phyloP scores from a whole-genome alignment of 2,113 vertebrate species.

The Tragulus kanchil region DNA sequence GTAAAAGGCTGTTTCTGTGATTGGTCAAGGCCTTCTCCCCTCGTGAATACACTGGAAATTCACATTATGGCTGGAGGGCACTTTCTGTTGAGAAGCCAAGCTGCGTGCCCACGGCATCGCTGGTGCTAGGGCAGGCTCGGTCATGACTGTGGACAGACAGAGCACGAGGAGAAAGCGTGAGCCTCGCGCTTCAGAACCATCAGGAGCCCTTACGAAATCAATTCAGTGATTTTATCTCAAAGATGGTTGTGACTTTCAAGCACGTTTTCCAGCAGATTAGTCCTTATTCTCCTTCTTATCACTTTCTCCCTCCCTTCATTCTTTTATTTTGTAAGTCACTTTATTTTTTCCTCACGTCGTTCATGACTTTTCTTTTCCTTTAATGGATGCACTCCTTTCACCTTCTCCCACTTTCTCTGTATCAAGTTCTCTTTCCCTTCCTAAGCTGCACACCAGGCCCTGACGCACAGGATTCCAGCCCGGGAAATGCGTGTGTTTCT shows the following conservation, averaged over 20 bases:
- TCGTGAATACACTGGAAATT: not conserved
- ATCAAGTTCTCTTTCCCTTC: not conserved
- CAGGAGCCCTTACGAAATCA: not conserved
- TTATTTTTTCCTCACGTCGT: accelerated
- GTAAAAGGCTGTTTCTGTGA: conserved; percentile 60
- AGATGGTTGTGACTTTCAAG: not conserved
- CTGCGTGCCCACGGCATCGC: accelerated
- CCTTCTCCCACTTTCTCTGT: accelerated
- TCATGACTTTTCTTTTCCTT: not conserved
- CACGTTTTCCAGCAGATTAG: not conserved
- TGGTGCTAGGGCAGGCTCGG: too few relatives aligned
- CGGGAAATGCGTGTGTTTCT: not conserved
- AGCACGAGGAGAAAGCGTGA: accelerated
- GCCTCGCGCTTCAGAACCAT: not conserved
- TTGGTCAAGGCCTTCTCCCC: conserved; percentile 36
- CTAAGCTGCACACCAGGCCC: not conserved
- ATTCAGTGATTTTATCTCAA: not conserved
- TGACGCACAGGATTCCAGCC: not conserved
- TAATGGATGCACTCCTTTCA: not conserved
- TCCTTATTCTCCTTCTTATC: not conserved
- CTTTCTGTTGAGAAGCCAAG: not conserved
- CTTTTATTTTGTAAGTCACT: not conserved
- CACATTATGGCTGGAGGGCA: accelerated
- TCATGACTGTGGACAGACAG: accelerated
- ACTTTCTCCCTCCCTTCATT: not conserved